Conservation (phyloP, 1,140 invertebrate species). For the Triops cancriformis region DNA sequence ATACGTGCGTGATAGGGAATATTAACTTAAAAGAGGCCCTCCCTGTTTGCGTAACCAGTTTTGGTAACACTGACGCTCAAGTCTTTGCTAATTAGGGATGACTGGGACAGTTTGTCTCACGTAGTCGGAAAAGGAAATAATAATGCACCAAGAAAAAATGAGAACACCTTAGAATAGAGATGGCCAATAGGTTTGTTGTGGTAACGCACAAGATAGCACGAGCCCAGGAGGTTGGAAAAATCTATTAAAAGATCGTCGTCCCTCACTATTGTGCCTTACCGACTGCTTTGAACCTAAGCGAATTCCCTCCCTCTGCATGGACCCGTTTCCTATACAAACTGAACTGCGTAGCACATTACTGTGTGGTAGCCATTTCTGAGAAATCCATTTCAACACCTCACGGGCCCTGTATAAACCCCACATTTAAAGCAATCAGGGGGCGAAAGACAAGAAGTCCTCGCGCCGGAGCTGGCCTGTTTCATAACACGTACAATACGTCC, state of each 20-base stretch:
- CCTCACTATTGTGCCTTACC: not conserved
- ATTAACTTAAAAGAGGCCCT: not conserved
- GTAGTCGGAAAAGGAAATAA: too few relatives aligned
- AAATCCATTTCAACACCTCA: not conserved
- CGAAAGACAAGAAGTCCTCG: too few relatives aligned
- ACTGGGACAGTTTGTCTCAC: not conserved
- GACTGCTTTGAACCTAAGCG: not conserved
- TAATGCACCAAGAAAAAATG: too few relatives aligned
- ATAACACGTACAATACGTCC: too few relatives aligned
- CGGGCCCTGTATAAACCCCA: not conserved
- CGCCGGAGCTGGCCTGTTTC: too few relatives aligned
- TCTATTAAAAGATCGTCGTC: too few relatives aligned
- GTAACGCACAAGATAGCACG: too few relatives aligned
- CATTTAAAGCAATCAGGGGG: too few relatives aligned
- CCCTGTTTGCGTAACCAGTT: not conserved
- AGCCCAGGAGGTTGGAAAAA: too few relatives aligned
- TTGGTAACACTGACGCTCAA: not conserved
- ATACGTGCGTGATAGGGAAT: not conserved
- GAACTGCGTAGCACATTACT: not conserved
- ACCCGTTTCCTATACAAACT: not conserved
- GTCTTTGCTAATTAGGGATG: not conserved
- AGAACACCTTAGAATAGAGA: too few relatives aligned
- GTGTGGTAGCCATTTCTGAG: not conserved
- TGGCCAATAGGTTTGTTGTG: too few relatives aligned
- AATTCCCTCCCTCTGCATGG: not conserved